phyloP scores from a whole-genome alignment of 2,113 vertebrate genomes.

The Sialia sialis region DNA sequence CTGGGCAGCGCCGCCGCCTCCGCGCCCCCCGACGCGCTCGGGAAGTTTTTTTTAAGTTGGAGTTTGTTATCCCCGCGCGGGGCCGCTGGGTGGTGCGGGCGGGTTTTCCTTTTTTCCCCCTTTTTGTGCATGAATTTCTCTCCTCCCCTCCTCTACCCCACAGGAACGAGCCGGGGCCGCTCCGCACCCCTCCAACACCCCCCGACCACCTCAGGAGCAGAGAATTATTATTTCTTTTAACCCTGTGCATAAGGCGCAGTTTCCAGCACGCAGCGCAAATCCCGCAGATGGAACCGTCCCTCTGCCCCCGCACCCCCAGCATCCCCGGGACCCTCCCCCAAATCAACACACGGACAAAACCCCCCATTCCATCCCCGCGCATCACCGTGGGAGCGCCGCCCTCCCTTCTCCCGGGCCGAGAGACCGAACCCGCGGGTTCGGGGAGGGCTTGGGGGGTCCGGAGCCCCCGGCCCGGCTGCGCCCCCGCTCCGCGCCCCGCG shows the following conservation, averaged over 20 bases:
- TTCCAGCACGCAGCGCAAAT: background rate
- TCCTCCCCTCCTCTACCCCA: constrained; percentile 33
- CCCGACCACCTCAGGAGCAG: constrained; percentile 62
- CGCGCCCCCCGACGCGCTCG: constrained; percentile 4
- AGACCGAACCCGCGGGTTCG: rapidly evolving
- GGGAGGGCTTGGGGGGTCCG: too few species aligned
- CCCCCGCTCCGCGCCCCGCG: background rate
- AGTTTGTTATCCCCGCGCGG: constrained; percentile 83
- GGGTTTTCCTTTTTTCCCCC: constrained; percentile 22
- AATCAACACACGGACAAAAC: background rate
- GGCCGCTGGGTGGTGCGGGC: constrained; percentile 92
- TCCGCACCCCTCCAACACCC: constrained; percentile 42
- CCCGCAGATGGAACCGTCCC: background rate
- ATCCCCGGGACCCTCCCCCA: background rate
- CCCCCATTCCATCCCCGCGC: background rate
- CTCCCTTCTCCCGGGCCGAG: background rate
- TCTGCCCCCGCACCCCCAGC: background rate
- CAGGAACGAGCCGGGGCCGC: constrained; percentile 52
- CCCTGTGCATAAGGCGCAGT: background rate
- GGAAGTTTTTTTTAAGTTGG: constrained; percentile 68
- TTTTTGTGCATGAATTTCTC: background rate
- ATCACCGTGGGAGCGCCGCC: background rate
- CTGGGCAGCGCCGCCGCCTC: background rate
- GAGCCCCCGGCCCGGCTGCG: background rate
- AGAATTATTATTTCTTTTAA: background rate